Percentiles rank a stretch among this genome's conserved stretches.
Evolutionary conservation across 1,140 invertebrate species (phyloP).

Genomic region (Melipona quadrifasciata): DNA sequence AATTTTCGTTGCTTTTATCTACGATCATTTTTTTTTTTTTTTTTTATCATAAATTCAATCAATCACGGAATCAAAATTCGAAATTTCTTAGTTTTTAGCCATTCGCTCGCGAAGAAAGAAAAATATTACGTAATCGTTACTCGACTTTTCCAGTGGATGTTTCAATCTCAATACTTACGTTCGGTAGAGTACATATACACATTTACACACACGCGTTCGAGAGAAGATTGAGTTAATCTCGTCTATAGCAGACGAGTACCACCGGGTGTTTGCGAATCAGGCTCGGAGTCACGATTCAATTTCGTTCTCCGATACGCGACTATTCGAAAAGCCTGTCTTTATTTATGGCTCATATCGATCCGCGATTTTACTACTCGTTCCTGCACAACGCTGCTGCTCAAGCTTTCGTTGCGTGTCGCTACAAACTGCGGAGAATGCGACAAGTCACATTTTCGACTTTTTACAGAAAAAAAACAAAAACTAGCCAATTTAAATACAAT

Average conservation of each 20-base stretch:
- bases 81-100: background rate
- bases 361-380: constrained; percentile 3
- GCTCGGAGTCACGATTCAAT: constrained; percentile 29
- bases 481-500: background rate
- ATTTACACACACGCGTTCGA: constrained; percentile 38
- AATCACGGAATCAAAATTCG: no score
- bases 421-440: background rate
- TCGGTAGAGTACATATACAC: background rate
- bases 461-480: background rate
- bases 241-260: constrained; percentile 57
- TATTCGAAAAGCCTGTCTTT: constrained; percentile 1
- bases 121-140: no score
- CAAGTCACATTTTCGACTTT: background rate
- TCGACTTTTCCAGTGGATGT: no score
- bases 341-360: constrained; percentile 20
- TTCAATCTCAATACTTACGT: background rate
- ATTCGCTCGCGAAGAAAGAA: no score
- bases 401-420: background rate
- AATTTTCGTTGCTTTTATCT: no score
- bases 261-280: constrained; percentile 63
- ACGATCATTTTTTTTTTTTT: no score
- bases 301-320: constrained; percentile 7
- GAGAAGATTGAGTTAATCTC: constrained; percentile 71
- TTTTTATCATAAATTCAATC: no score
- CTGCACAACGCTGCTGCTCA: background rate